Conservation (phyloP, 2,888 invertebrate genomes). For the Pandemis heparana region DNA sequence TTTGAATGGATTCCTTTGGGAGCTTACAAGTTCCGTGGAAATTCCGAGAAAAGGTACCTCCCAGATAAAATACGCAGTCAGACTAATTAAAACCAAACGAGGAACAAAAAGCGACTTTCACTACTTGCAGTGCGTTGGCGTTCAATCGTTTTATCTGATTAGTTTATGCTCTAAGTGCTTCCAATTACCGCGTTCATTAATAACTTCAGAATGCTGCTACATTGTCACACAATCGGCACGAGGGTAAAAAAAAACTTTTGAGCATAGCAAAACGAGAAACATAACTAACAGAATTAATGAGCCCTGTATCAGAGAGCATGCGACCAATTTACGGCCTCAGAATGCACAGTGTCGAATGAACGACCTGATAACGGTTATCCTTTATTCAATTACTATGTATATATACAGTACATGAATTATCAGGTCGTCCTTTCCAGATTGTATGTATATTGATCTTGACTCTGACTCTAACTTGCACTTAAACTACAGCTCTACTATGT, state of each 20-base stretch:
- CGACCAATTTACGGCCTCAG: too few relatives aligned
- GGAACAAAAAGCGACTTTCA: slow-evolving; percentile 47
- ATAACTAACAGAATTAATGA: background rate
- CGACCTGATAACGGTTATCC: too few relatives aligned
- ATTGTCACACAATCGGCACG: background rate
- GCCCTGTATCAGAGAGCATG: background rate
- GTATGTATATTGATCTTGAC: too few relatives aligned
- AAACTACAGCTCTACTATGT: too few relatives aligned
- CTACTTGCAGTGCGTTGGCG: slow-evolving; percentile 23
- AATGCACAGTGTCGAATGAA: too few relatives aligned
- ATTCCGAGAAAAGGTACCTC: too few relatives aligned
- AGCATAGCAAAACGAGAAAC: background rate
- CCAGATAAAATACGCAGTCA: background rate
- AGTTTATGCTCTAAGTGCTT: slow-evolving; percentile 24
- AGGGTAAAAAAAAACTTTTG: background rate
- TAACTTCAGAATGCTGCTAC: background rate
- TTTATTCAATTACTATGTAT: too few relatives aligned
- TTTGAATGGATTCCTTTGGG: too few relatives aligned
- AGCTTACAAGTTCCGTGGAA: too few relatives aligned
- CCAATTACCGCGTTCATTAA: slow-evolving; percentile 25
- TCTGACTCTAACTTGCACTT: too few relatives aligned
- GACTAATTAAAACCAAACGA: slow-evolving; percentile 18
- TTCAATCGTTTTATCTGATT: slow-evolving; percentile 31
- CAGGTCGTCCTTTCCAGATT: too few relatives aligned
- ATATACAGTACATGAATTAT: too few relatives aligned